Evolutionary conservation across 2,797 vertebrate genomes (phyloP), one percentile per base, ranked within the genome.

Genomic region (Rhinophrynus dorsalis): DNA sequence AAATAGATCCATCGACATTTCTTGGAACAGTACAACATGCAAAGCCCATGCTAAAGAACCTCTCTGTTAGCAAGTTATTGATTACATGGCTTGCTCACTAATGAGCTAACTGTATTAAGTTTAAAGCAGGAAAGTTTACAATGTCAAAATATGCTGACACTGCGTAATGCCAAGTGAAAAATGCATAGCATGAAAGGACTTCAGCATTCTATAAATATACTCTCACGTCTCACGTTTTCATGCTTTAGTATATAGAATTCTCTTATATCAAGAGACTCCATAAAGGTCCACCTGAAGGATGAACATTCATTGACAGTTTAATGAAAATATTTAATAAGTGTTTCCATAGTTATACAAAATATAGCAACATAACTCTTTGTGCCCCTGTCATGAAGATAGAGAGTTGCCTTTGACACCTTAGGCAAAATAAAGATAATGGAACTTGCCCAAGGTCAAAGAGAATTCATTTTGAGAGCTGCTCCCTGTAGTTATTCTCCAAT

Each of bases 1-100:
- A 64, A 72, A n/a, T 21, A 72, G 54, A 71, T 82, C 82, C 73
- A 81, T 82, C 60, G 57, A 38, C 82, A 77, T 78, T 81, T 83
- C 74, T 62, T 70, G 78, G 78, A 78, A 78, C 64, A 68, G 1
- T 66, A 65, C 64, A 81, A 77, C 74, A 79, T 76, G 57, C 35
- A 74, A 82, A 80, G 35, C 63, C 71, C 74, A 3, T 50, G 77
- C 77, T 77, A 83, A 81, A 75, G 63, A 63, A 72, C 47, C 76
- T 83, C 56, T 51, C 62, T 50, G 45, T 17, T 61, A 56, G 77
- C 75, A 81, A 75, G 42, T 77, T 83, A 87, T 79, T 79, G 85
- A 84, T 84, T 78, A 56, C 42, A 74, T 66, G 80, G 77, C 67
- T 73, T 82, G 75, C 74, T 85, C 76, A 52, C 73, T 88, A 88